Evolutionary conservation across 2,888 invertebrate species (phyloP).

Genomic region (Acronicta alni): DNA sequence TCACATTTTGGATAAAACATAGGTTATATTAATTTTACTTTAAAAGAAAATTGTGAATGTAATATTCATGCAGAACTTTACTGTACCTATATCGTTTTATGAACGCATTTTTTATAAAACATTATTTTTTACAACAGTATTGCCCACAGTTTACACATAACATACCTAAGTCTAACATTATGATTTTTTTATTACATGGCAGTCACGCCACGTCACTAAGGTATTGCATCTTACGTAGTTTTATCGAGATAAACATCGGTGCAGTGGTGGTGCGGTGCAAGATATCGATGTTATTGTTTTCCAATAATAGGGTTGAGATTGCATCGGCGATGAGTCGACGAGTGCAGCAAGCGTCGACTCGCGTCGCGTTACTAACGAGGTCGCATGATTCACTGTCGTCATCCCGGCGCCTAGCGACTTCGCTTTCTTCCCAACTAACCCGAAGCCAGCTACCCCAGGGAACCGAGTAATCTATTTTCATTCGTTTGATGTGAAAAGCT

Average conservation of each 20-base stretch:
- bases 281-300: slow-evolving; percentile 46
- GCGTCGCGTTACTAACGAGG: slow-evolving; percentile 70
- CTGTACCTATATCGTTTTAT: slow-evolving; percentile 19
- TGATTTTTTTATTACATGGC: slow-evolving; percentile 33
- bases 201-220: slow-evolving; percentile 36
- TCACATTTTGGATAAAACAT: slow-evolving; percentile 6
- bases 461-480: slow-evolving; percentile 74
- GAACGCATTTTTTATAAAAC: slow-evolving; percentile 25
- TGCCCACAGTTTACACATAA: slow-evolving; percentile 23
- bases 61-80: slow-evolving; percentile 26
- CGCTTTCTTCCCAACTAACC: slow-evolving; percentile 62
- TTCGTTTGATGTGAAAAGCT: slow-evolving; percentile 59
- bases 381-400: slow-evolving; percentile 79
- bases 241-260: slow-evolving; percentile 28
- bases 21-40: slow-evolving; percentile 1
- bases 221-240: slow-evolving; percentile 32
- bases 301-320: slow-evolving; percentile 39
- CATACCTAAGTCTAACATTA: slow-evolving; percentile 32
- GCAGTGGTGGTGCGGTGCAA: slow-evolving; percentile 19
- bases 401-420: slow-evolving; percentile 76
- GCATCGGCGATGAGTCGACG: slow-evolving; percentile 12
- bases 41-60: slow-evolving; percentile 19
- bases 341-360: slow-evolving; percentile 20
- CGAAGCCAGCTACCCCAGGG: slow-evolving; percentile 56
- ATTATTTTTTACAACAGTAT: slow-evolving; percentile 17